Evolutionary conservation across 2,113 vertebrate species (phyloP).

Genomic region (Cariama cristata): DNA sequence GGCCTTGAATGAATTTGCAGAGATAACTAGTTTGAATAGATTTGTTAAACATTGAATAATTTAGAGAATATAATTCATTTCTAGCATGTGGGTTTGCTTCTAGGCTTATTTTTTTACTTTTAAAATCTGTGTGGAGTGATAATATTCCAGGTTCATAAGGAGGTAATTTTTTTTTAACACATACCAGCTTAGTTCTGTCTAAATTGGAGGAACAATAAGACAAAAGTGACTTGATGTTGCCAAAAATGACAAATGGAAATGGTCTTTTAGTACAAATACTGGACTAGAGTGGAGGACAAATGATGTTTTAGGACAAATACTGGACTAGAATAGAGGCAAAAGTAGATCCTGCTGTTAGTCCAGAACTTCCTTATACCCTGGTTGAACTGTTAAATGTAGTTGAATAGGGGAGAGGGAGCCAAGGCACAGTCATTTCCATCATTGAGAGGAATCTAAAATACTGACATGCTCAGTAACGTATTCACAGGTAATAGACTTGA

Average conservation of each 20-base stretch:
- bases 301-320: neutral
- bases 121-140: neutral
- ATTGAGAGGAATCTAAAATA: neutral
- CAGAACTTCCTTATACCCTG: neutral
- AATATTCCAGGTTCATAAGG: neutral
- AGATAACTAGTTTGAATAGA: neutral
- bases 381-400: neutral
- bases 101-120: neutral
- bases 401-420: neutral
- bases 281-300: neutral
- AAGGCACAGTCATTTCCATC: neutral
- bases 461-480: neutral
- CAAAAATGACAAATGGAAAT: neutral
- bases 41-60: neutral
- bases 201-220: neutral
- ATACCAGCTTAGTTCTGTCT: neutral
- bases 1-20: neutral
- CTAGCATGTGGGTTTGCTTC: neutral
- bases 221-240: neutral
- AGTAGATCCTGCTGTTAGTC: neutral
- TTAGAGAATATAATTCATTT: neutral
- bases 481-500: neutral
- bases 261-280: neutral
- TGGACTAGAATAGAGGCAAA: neutral
- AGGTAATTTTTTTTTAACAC: neutral